These are phyloP conservation scores for Brachionichthys hirsutus DNA, from an alignment of 2,113 vertebrate species.

Conservation along the genomic window DNA sequence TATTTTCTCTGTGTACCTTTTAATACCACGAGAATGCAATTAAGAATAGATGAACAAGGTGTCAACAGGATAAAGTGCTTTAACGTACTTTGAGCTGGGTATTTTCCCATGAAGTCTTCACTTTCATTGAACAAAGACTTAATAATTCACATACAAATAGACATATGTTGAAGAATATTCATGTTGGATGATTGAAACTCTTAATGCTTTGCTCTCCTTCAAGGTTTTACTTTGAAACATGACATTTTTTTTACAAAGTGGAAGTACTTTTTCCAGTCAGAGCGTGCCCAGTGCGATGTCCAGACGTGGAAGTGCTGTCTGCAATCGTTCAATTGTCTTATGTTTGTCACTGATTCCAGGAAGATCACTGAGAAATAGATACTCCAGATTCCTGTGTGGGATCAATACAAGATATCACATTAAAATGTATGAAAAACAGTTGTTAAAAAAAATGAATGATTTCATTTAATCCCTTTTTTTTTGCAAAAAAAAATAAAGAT, in stretches of 20 bases:
- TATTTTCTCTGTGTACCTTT: no score
- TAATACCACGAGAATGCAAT: no score
- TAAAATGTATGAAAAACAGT: no score
- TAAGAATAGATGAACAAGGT: no score
- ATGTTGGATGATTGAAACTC: no score
- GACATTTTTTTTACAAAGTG: neutral
- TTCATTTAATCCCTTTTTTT: neutral
- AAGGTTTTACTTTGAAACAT: neutral
- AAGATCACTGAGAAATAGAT: constrained; percentile 90
- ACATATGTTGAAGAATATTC: no score
- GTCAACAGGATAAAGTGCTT: constrained; percentile 32
- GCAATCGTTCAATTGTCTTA: constrained; percentile 74
- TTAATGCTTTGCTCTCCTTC: neutral
- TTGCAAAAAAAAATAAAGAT: neutral
- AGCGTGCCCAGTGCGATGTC: constrained; percentile 80
- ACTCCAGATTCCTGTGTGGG: constrained; percentile 84
- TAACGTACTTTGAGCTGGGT: neutral
- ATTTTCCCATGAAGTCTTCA: neutral
- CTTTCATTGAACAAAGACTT: neutral
- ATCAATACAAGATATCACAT: constrained; percentile 12
- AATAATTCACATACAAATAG: no score
- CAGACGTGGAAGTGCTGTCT: constrained; percentile 83
- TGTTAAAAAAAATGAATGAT: no score
- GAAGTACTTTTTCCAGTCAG: constrained; percentile 24
- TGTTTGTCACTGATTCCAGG: constrained; percentile 86